A percentile compares a stretch with the other conserved stretches of the same genome.
Conservation (phyloP, 2,797 vertebrate genomes). For the Trematocara caparti region DNA sequence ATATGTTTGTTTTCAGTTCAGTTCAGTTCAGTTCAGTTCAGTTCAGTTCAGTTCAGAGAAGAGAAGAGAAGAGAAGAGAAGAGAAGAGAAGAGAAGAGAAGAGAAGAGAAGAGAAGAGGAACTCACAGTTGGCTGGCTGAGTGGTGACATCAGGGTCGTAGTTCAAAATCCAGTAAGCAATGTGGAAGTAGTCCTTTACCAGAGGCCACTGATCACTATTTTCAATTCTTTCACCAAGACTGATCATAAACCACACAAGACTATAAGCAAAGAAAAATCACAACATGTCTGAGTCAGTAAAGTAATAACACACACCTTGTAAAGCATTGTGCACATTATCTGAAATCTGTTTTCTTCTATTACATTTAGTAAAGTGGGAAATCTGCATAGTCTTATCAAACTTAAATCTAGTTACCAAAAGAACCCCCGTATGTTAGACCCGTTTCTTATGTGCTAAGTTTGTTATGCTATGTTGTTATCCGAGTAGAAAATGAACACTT, state of each 20-base stretch:
- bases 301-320: not conserved
- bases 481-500: not conserved
- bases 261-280: constrained; percentile 46
- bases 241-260: constrained; percentile 20
- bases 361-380: not conserved
- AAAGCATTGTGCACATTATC: not conserved
- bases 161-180: constrained; percentile 72
- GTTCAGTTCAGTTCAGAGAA: not conserved
- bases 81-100: not conserved
- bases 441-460: not conserved
- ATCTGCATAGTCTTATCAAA: not conserved
- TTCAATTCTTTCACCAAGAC: constrained; percentile 57
- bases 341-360: not conserved
- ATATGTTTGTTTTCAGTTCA: too few relatives aligned
- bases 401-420: not conserved
- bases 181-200: constrained; percentile 67
- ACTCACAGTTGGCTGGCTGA: constrained; percentile 75
- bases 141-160: constrained; percentile 61
- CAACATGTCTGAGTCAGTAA: not conserved
- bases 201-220: constrained; percentile 59
- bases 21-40: not conserved
- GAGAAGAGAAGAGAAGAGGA: not conserved
- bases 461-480: not conserved
- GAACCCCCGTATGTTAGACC: not conserved
- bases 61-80: not conserved